Percentiles rank a stretch among this genome's conserved stretches.
These are phyloP conservation scores for Leptopilina myrica DNA, from an alignment of 2,888 invertebrate species.

Conservation along the genomic window DNA sequence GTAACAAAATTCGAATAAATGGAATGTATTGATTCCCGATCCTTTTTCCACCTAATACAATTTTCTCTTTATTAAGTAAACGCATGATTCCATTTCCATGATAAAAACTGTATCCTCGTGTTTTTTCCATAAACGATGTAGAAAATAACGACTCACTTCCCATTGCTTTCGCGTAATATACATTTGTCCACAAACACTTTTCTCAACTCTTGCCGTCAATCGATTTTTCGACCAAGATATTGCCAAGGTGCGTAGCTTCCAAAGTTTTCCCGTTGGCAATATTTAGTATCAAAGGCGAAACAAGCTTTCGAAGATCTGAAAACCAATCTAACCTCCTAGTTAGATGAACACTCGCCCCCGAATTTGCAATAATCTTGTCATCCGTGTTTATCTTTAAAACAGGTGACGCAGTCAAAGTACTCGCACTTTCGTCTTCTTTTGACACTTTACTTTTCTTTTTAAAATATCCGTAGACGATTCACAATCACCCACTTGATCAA, in stretches of 20 bases:
- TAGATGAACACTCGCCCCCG: constrained; percentile 2
- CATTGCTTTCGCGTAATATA: too few species aligned
- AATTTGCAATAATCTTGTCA: constrained; percentile 3
- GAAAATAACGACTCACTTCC: too few species aligned
- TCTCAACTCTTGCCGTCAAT: too few species aligned
- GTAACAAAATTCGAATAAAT: too few species aligned
- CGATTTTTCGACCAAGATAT: too few species aligned
- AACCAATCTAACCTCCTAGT: constrained; percentile 21
- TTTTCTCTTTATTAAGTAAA: too few species aligned
- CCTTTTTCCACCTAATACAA: constrained; percentile 42
- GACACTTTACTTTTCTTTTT: constrained; percentile 18
- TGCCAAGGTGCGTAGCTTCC: constrained; percentile 43
- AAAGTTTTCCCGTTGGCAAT: constrained; percentile 26
- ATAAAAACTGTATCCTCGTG: too few species aligned
- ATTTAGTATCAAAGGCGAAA: not conserved
- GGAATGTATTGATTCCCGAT: too few species aligned
- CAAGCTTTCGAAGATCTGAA: not conserved
- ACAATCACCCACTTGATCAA: constrained; percentile 43
- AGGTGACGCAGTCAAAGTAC: not conserved
- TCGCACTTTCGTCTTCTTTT: not conserved
- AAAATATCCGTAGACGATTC: constrained; percentile 43
- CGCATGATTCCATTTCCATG: too few species aligned
- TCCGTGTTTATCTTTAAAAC: not conserved
- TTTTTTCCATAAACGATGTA: too few species aligned
- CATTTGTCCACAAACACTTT: too few species aligned